Evolutionary conservation across 2,113 vertebrate species (phyloP).

Genomic region (Hiodon alosoides): DNA sequence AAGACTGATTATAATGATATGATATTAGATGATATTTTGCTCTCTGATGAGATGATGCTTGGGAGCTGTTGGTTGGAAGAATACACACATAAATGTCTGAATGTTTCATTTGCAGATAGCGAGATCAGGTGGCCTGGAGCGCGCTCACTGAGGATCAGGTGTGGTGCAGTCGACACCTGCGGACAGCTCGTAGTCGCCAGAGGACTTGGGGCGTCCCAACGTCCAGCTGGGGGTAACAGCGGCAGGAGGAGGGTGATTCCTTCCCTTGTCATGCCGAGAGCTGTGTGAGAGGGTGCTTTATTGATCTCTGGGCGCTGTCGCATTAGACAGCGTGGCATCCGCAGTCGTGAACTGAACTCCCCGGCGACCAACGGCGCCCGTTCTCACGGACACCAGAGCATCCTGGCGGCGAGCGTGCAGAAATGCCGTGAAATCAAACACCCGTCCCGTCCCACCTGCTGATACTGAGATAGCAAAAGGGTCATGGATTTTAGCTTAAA

Average conservation of each 20-base stretch:
- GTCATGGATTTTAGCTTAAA: neutral
- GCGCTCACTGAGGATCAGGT: neutral
- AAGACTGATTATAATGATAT: no score
- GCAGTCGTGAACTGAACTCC: neutral
- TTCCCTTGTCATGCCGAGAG: constrained; percentile 3
- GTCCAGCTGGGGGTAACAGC: neutral
- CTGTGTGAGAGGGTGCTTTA: neutral
- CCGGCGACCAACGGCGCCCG: neutral
- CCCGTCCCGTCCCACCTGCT: neutral
- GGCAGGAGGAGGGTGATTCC: neutral
- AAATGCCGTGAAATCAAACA: neutral
- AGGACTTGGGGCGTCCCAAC: neutral
- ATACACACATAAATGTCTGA: no score
- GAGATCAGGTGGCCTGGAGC: neutral
- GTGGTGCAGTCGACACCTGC: neutral
- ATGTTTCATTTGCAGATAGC: no score
- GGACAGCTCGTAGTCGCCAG: neutral
- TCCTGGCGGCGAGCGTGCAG: neutral
- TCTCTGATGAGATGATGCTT: no score
- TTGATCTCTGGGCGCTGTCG: neutral
- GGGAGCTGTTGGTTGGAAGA: no score
- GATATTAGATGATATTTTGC: no score
- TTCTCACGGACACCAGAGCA: neutral
- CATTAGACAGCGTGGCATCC: neutral
- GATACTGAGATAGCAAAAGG: neutral